These are phyloP conservation scores for Oryctolagus cuniculus DNA, from an alignment of 2,113 vertebrate genomes.

Conservation along the genomic window mOryCun1.1 NC_091434.1:152312501-152313000, in stretches of 20 bases:
- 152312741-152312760: background rate
- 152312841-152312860: conserved; percentile 31
- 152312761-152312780: background rate
- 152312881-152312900: background rate
- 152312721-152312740: background rate
- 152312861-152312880: background rate
- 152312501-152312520: conserved; percentile 91
- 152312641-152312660: conserved; percentile 87
- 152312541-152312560: conserved; percentile 87
- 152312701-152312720: background rate
- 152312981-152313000: too few species aligned
- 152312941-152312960: background rate
- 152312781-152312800: background rate
- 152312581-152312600: conserved; percentile 87
- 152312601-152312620: conserved; percentile 78
- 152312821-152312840: background rate
- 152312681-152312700: background rate
- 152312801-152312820: background rate
- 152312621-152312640: background rate
- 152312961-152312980: background rate
- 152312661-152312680: conserved; percentile 76
- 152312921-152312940: background rate
- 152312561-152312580: conserved; percentile 89
- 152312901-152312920: background rate
- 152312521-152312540: conserved; percentile 90